Percentiles rank a stretch among this genome's conserved stretches.
Conservation (phyloP, 37 sponge, comb jelly and placozoan genomes). For the Halisarca cf. caerulea region DNA sequence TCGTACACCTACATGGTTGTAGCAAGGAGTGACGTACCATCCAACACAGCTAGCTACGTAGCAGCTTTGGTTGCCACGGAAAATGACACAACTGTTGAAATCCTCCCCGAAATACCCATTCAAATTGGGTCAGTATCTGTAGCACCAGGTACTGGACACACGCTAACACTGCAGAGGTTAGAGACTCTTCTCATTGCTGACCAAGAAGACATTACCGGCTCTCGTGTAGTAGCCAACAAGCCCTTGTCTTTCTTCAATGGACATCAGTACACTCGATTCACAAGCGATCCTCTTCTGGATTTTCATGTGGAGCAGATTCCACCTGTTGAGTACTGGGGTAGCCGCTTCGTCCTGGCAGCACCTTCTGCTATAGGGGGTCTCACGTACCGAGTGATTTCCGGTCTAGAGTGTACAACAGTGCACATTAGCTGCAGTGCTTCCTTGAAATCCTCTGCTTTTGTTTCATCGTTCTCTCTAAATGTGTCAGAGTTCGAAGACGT, state of each 20-base stretch:
- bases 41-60: not conserved
- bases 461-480: not conserved
- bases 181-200: not conserved
- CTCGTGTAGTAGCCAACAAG: not conserved
- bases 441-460: not conserved
- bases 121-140: not conserved
- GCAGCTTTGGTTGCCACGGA: not conserved
- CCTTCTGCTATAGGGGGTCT: not conserved
- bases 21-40: not conserved
- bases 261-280: not conserved
- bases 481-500: not conserved
- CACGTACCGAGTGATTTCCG: constrained; percentile 5
- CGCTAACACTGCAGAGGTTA: not conserved
- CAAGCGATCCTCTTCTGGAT: not conserved
- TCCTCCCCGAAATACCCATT: not conserved
- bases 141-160: too few species aligned
- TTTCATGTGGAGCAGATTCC: not conserved
- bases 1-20: constrained; percentile 20
- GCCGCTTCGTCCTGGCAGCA: not conserved
- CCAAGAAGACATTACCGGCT: not conserved
- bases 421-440: not conserved
- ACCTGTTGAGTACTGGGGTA: constrained; percentile 26
- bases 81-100: not conserved
- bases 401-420: constrained; percentile 11
- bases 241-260: constrained; percentile 2